Percentiles rank a stretch among this genome's conserved stretches.
phyloP scores from a whole-genome alignment of 2,888 invertebrate genomes.

The Nephrotoma flavescens region DNA sequence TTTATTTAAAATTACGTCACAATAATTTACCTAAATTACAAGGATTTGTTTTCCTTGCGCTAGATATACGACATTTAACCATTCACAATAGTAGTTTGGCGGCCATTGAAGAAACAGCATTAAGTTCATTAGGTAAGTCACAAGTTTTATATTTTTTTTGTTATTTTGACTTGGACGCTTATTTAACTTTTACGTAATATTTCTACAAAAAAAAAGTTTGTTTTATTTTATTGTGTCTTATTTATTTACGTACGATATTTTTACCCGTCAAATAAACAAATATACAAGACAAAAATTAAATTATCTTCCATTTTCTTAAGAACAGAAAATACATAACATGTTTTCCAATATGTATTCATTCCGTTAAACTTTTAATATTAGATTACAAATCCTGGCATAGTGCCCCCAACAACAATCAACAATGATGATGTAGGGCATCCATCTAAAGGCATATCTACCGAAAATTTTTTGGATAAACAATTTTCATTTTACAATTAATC shows the following conservation, averaged over 20 bases:
- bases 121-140: constrained; percentile 68
- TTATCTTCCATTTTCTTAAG: background rate
- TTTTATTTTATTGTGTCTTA: background rate
- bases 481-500: background rate
- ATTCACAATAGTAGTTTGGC: constrained; percentile 80
- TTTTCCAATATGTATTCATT: background rate
- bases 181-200: no score
- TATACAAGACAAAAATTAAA: background rate
- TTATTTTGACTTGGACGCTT: background rate
- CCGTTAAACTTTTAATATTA: background rate
- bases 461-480: background rate
- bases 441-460: background rate
- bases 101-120: constrained; percentile 71
- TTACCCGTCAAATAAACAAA: background rate
- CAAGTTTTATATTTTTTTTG: background rate
- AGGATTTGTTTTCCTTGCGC: constrained; percentile 71
- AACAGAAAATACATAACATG: background rate
- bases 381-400: background rate
- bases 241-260: background rate
- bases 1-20: constrained; percentile 75
- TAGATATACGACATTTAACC: constrained; percentile 76
- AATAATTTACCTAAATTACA: constrained; percentile 73
- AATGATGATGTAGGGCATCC: background rate
- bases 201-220: background rate
- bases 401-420: background rate